Evolutionary conservation across 2,888 invertebrate genomes (phyloP).

Genomic region (Andrena haemorrhoa): DNA sequence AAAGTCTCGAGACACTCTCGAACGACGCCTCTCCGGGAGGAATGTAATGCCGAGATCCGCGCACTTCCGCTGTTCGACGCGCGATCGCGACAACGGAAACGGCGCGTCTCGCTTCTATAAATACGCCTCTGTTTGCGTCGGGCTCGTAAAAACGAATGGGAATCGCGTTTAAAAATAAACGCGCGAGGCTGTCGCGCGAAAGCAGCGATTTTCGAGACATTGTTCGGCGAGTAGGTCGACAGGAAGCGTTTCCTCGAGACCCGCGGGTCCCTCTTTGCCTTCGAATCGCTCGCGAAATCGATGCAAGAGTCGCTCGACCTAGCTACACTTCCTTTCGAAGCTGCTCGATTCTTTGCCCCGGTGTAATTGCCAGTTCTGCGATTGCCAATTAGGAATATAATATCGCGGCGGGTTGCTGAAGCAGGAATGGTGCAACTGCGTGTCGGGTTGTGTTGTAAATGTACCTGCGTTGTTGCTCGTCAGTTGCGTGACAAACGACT

Average conservation of each 20-base stretch:
- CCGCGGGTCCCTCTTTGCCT: not conserved
- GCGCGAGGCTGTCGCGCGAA: not conserved
- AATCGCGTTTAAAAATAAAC: constrained; percentile 30
- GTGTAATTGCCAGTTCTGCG: too few relatives aligned
- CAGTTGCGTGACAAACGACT: too few relatives aligned
- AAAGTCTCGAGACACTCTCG: not conserved
- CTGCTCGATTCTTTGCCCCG: not conserved
- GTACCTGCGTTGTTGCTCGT: too few relatives aligned
- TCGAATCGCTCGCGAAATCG: constrained; percentile 18
- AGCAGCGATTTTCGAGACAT: constrained; percentile 3
- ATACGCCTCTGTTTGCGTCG: constrained; percentile 2
- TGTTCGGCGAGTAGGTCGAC: not conserved
- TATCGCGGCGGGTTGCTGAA: too few relatives aligned
- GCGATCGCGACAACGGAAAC: constrained; percentile 20
- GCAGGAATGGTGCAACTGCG: too few relatives aligned
- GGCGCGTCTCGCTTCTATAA: constrained; percentile 20
- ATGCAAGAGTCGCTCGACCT: not conserved
- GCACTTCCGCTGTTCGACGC: constrained; percentile 17
- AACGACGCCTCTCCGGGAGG: constrained; percentile 6
- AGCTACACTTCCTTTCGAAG: not conserved
- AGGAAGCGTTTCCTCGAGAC: constrained; percentile 8
- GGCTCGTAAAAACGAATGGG: not conserved
- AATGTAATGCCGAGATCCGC: constrained; percentile 26
- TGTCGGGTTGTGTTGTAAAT: too few relatives aligned
- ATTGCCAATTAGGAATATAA: too few relatives aligned